phyloP scores from a whole-genome alignment of 2,113 vertebrate genomes.

The Bagarius yarrelli region DNA sequence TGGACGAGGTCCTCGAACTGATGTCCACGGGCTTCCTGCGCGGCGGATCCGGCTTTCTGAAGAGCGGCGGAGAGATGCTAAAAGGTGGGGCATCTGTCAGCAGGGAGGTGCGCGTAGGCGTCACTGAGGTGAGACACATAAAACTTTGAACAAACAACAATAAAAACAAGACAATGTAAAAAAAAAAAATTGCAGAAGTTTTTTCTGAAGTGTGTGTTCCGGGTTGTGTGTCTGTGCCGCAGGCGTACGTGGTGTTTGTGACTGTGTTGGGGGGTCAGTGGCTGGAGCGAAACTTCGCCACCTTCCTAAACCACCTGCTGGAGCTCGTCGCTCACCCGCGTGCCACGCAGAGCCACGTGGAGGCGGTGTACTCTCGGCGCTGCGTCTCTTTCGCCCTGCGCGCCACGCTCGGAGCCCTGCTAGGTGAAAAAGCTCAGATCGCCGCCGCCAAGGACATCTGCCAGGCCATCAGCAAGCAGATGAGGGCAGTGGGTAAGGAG shows the following conservation, averaged over 20 bases:
- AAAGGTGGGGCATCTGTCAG: constrained; percentile 96
- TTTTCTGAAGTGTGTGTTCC: not conserved
- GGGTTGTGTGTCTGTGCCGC: constrained; percentile 9
- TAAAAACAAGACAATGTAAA: not conserved
- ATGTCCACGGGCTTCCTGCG: constrained; percentile 96
- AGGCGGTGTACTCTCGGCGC: constrained; percentile 95
- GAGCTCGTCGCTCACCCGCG: constrained; percentile 95
- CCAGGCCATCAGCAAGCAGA: constrained; percentile 96
- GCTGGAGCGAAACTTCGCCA: constrained; percentile 95
- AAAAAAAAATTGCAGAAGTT: not conserved
- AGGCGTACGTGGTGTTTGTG: constrained; percentile 98
- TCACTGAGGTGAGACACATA: constrained; percentile 86
- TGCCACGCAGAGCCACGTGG: constrained; percentile 95
- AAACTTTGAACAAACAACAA: no score
- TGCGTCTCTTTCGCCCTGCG: constrained; percentile 97
- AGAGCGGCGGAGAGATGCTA: constrained; percentile 97
- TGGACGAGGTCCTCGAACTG: constrained; percentile 95
- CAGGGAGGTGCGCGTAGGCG: constrained; percentile 95
- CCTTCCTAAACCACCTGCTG: constrained; percentile 89
- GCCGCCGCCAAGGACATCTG: constrained; percentile 97
- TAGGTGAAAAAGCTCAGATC: constrained; percentile 97
- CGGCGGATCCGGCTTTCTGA: constrained; percentile 94
- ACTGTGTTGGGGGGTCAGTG: constrained; percentile 93
- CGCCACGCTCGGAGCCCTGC: constrained; percentile 89
- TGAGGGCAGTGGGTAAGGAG: constrained; percentile 97